A percentile compares a stretch with the other conserved stretches of the same genome.
Evolutionary conservation across 2,797 vertebrate species (phyloP).

Genomic region (Selene dorsalis): DNA sequence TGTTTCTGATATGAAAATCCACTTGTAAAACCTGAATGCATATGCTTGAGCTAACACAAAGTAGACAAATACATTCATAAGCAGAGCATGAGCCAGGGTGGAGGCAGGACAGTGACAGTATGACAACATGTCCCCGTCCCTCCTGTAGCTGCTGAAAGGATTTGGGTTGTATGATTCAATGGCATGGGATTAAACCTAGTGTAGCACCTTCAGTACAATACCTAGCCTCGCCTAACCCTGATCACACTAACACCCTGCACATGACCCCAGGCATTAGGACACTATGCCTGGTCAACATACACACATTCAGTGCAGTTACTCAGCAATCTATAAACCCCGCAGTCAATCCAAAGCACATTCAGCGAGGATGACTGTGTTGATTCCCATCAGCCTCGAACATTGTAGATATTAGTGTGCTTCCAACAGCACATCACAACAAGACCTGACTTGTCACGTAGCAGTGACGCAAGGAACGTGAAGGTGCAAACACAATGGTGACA

Average conservation of each 20-base stretch:
- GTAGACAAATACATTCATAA: too few relatives aligned
- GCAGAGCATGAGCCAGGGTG: too few relatives aligned
- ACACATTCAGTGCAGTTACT: neutral
- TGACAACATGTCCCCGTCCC: neutral
- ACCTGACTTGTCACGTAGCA: constrained; percentile 23
- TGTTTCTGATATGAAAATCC: neutral
- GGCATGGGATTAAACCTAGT: constrained; percentile 52
- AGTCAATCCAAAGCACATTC: neutral
- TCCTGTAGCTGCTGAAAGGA: constrained; percentile 51
- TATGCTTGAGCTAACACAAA: too few relatives aligned
- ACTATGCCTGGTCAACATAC: neutral
- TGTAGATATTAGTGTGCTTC: neutral
- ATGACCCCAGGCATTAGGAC: too few relatives aligned
- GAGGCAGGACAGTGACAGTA: neutral
- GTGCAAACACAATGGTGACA: neutral
- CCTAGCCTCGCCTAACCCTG: constrained; percentile 65
- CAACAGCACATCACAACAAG: constrained; percentile 26
- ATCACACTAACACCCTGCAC: constrained; percentile 40
- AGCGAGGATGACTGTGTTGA: neutral
- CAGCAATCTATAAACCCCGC: neutral
- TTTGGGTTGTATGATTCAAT: constrained; percentile 47
- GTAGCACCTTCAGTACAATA: constrained; percentile 32
- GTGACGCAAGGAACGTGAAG: neutral
- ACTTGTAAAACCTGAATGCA: neutral
- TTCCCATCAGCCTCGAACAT: neutral